phyloP scores from a whole-genome alignment of 2,888 invertebrate genomes.

The Himalopsyche kuldschensis region DNA sequence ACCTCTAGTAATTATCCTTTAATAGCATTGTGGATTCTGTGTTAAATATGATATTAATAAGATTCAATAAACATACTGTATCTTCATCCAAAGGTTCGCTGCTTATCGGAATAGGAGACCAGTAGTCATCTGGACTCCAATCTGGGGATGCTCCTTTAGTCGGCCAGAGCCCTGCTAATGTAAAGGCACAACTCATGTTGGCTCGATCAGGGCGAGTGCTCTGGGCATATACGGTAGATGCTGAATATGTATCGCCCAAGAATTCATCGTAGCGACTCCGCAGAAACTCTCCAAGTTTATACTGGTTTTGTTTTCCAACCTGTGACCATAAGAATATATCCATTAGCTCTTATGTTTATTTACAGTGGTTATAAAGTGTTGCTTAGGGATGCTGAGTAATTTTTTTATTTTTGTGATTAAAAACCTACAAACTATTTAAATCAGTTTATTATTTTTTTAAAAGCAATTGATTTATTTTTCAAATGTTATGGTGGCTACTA shows the following conservation, averaged over 20 bases:
- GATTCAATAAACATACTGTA: conserved; percentile 50
- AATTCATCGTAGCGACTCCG: conserved; percentile 65
- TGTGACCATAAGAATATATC: conserved; percentile 42
- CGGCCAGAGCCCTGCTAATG: conserved; percentile 73
- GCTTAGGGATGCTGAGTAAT: too few species aligned
- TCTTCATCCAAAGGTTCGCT: conserved; percentile 68
- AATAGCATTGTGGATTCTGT: too few species aligned
- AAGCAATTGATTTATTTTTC: too few species aligned
- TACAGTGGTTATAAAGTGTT: too few species aligned
- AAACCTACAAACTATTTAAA: too few species aligned
- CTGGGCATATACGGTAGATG: conserved; percentile 65
- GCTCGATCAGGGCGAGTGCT: conserved; percentile 75
- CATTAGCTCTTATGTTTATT: too few species aligned
- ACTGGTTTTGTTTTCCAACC: conserved; percentile 68
- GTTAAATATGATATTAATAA: too few species aligned
- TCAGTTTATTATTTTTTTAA: too few species aligned
- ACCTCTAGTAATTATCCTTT: too few species aligned
- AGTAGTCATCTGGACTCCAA: conserved; percentile 64
- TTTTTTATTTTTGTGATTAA: too few species aligned
- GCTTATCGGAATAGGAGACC: conserved; percentile 80
- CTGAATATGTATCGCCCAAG: conserved; percentile 62
- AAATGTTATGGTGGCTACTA: too few species aligned
- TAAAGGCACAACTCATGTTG: conserved; percentile 69
- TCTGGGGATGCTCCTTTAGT: conserved; percentile 58
- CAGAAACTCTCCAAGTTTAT: conserved; percentile 67